phyloP scores from a whole-genome alignment of 2,113 vertebrate species.

The Alexandromys fortis region DNA sequence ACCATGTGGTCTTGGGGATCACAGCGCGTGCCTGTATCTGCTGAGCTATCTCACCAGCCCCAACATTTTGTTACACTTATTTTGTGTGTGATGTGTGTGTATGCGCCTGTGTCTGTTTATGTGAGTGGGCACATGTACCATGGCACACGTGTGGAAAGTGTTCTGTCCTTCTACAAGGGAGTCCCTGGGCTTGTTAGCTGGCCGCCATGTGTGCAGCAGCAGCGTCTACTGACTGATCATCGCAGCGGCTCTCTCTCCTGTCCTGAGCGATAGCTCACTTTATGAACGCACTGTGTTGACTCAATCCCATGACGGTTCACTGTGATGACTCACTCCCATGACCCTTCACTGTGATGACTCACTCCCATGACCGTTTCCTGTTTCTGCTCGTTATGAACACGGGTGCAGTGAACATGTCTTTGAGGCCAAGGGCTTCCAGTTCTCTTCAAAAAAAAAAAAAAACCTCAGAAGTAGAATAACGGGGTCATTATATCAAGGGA shows the following conservation, averaged over 20 bases:
- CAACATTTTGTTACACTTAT: not conserved
- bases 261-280: not conserved
- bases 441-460: slow-evolving; percentile 36
- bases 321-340: not conserved
- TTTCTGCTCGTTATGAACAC: not conserved
- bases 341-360: not conserved
- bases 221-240: not conserved
- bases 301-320: too few relatives aligned
- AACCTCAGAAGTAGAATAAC: not conserved
- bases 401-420: not conserved
- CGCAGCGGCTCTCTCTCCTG: not conserved
- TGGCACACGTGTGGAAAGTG: not conserved
- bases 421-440: not conserved
- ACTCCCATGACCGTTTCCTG: not conserved
- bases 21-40: not conserved
- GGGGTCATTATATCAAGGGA: not conserved
- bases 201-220: fast-evolving
- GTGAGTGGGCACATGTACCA: not conserved
- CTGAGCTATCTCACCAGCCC: too few relatives aligned
- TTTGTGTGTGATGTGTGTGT: not conserved
- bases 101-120: not conserved
- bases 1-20: not conserved
- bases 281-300: not conserved
- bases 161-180: not conserved
- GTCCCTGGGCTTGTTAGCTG: too few relatives aligned